These are phyloP conservation scores for Matsumyia berberina DNA, from an alignment of 2,888 invertebrate genomes.

Conservation along the genomic window DNA sequence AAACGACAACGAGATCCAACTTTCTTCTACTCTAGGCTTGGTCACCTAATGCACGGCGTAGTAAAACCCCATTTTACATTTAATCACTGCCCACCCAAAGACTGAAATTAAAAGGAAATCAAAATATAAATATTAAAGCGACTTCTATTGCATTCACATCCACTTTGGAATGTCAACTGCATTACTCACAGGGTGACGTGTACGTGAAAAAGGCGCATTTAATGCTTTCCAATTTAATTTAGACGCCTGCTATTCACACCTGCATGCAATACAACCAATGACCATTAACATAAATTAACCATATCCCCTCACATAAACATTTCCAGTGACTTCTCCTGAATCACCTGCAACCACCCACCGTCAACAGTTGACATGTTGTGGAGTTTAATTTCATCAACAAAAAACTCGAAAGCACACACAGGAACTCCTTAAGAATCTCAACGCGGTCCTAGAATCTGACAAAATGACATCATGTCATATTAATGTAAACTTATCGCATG, in stretches of 20 bases:
- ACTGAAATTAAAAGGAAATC: no score
- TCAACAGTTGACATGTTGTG: not conserved
- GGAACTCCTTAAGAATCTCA: conserved; percentile 67
- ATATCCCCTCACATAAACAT: conserved; percentile 19
- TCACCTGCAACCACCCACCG: conserved; percentile 25
- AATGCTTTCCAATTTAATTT: not conserved
- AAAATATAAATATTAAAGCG: no score
- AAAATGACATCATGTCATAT: conserved; percentile 75
- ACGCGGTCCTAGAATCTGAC: conserved; percentile 63
- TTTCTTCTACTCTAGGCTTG: no score
- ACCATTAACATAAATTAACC: conserved; percentile 46
- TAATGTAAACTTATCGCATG: conserved; percentile 66
- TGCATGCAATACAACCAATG: not conserved
- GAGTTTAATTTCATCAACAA: conserved; percentile 16
- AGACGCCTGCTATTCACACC: not conserved
- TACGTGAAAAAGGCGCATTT: not conserved
- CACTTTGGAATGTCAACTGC: not conserved
- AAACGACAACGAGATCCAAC: no score
- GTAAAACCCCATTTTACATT: no score
- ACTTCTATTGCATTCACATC: not conserved
- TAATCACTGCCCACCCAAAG: no score
- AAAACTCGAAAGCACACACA: conserved; percentile 10
- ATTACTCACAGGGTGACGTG: conserved; percentile 2
- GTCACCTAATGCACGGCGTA: no score
- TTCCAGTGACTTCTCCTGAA: conserved; percentile 30